These are phyloP conservation scores for Tragelaphus scriptus DNA, from an alignment of 2,113 vertebrate genomes.

Conservation along the genomic window DNA sequence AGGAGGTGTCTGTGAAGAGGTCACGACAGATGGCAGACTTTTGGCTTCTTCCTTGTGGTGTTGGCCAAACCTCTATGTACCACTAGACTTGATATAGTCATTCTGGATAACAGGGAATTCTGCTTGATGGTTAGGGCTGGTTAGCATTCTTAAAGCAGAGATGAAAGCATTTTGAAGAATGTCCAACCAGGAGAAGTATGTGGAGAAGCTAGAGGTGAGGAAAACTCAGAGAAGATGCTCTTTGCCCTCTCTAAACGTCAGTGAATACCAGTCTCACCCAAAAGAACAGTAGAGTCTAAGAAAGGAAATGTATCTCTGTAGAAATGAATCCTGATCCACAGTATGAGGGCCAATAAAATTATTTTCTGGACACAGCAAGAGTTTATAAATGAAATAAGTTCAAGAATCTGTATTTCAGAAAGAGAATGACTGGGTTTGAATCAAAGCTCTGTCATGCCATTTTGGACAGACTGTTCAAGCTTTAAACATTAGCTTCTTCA, in stretches of 20 bases:
- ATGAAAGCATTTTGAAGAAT: constrained; percentile 23
- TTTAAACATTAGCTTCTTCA: background rate
- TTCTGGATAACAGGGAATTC: background rate
- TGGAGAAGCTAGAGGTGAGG: constrained; percentile 13
- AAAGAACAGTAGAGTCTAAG: background rate
- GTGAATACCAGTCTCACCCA: background rate
- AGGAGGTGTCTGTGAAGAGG: background rate
- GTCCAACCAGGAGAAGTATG: background rate
- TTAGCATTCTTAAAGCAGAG: constrained; percentile 21
- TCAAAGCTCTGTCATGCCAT: background rate
- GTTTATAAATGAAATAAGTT: background rate
- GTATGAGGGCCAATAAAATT: background rate
- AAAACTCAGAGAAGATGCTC: background rate
- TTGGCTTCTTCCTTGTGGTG: background rate
- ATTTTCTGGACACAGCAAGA: constrained; percentile 13
- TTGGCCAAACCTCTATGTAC: background rate
- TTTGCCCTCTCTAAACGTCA: constrained; percentile 18
- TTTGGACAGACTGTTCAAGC: background rate
- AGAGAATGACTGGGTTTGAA: background rate
- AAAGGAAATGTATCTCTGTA: constrained; percentile 8
- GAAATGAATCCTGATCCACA: background rate
- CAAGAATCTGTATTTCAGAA: background rate
- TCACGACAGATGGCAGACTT: background rate
- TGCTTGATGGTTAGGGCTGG: background rate
- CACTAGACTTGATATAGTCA: background rate